These are phyloP conservation scores for Onychostoma macrolepis DNA, from an alignment of 2,113 vertebrate genomes.

Conservation along the genomic window DNA sequence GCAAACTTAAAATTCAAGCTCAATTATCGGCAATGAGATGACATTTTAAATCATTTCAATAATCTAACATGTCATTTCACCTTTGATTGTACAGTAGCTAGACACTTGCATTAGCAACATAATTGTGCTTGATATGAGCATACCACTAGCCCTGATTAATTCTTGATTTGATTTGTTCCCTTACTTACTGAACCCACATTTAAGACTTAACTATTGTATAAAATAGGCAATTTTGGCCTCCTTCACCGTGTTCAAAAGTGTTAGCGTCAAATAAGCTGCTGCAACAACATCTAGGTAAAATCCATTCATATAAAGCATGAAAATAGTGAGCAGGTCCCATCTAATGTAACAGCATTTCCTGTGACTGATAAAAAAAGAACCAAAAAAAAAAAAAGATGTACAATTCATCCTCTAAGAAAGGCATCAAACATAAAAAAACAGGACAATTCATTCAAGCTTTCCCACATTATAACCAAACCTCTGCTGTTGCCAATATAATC, in stretches of 20 bases:
- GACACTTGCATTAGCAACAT: background rate
- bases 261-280: background rate
- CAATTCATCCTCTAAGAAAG: slow-evolving; percentile 20
- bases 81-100: background rate
- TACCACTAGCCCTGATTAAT: background rate
- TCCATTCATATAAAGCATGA: slow-evolving; percentile 1
- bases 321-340: background rate
- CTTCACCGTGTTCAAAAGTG: background rate
- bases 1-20: background rate
- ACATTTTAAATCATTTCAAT: background rate
- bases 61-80: background rate
- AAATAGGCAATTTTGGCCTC: background rate
- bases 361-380: background rate
- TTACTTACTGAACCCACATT: background rate
- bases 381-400: background rate
- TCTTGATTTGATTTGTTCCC: slow-evolving; percentile 31
- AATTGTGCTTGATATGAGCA: background rate
- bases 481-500: background rate
- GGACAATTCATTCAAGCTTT: slow-evolving; percentile 19
- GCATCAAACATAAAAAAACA: slow-evolving; percentile 26
- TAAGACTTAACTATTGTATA: background rate
- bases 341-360: slow-evolving; percentile 19
- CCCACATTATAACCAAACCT: background rate
- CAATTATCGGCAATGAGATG: background rate
- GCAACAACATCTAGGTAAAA: slow-evolving; percentile 4